Conservation (phyloP, 2,113 vertebrate species). For the Haemorhous mexicanus region DNA sequence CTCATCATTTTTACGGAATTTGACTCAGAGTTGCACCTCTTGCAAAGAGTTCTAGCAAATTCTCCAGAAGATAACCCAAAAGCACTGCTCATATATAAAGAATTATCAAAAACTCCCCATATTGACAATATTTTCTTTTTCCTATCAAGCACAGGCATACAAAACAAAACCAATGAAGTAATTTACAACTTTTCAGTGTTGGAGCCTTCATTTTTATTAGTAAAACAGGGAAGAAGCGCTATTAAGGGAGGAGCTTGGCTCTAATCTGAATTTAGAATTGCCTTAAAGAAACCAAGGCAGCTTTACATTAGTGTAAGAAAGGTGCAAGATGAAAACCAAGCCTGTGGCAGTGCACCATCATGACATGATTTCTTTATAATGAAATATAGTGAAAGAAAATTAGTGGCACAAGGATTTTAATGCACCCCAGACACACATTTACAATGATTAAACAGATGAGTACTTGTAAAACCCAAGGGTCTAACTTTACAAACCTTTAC, state of each 20-base stretch:
- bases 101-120: not conserved
- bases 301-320: not conserved
- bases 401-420: slow-evolving; percentile 33
- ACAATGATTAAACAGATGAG: slow-evolving; percentile 31
- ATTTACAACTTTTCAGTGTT: not conserved
- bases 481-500: slow-evolving; percentile 46
- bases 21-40: not conserved
- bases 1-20: not conserved
- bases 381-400: slow-evolving; percentile 36
- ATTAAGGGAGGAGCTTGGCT: not conserved
- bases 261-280: not conserved
- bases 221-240: not conserved
- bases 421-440: slow-evolving; percentile 45
- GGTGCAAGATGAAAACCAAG: not conserved
- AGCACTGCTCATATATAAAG: not conserved
- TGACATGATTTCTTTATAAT: slow-evolving; percentile 11
- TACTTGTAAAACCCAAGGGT: slow-evolving; percentile 51
- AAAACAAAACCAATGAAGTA: not conserved
- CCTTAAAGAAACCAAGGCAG: not conserved
- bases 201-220: not conserved
- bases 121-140: not conserved
- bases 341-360: not conserved
- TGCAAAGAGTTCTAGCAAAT: not conserved
- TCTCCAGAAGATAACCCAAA: not conserved
- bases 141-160: not conserved